A percentile compares a stretch with the other conserved stretches of the same genome.
Evolutionary conservation across 2,888 invertebrate genomes (phyloP).

Genomic region (Rhyacophila evoluta): DNA sequence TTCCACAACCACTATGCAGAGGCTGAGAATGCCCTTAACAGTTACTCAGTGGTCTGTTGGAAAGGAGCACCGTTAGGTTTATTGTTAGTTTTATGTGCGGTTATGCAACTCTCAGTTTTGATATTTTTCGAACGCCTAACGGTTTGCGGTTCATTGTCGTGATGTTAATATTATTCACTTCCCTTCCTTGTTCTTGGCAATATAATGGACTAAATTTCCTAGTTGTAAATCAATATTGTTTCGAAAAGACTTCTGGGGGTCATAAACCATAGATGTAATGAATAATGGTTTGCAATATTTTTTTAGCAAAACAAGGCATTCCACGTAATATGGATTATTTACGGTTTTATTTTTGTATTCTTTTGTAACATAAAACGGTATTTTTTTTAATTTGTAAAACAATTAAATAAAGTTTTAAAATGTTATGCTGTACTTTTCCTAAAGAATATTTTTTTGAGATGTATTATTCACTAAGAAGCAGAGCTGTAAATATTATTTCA

Average conservation of each 20-base stretch:
- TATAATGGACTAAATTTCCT: not conserved
- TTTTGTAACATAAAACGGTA: not conserved
- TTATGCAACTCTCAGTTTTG: constrained; percentile 23
- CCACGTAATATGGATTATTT: not conserved
- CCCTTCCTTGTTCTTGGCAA: not conserved
- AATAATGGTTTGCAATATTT: not conserved
- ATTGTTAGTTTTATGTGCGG: not conserved
- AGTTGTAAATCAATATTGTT: not conserved
- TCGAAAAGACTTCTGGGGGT: not conserved
- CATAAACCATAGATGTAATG: not conserved
- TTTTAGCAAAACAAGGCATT: not conserved
- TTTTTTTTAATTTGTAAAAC: too few species aligned
- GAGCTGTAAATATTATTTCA: too few species aligned
- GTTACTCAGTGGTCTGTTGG: not conserved
- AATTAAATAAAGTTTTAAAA: too few species aligned
- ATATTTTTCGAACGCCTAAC: constrained; percentile 10
- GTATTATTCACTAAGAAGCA: too few species aligned
- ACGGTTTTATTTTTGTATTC: not conserved
- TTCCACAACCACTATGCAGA: not conserved
- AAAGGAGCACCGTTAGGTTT: constrained; percentile 14
- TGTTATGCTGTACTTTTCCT: too few species aligned
- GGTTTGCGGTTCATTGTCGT: constrained; percentile 18
- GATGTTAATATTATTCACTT: constrained; percentile 4
- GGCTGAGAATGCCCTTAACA: constrained; percentile 15
- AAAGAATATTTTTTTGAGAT: too few species aligned